A percentile compares a stretch with the other conserved stretches of the same genome.
Conservation (phyloP, 2,888 invertebrate species). For the Theretra japonica region DNA sequence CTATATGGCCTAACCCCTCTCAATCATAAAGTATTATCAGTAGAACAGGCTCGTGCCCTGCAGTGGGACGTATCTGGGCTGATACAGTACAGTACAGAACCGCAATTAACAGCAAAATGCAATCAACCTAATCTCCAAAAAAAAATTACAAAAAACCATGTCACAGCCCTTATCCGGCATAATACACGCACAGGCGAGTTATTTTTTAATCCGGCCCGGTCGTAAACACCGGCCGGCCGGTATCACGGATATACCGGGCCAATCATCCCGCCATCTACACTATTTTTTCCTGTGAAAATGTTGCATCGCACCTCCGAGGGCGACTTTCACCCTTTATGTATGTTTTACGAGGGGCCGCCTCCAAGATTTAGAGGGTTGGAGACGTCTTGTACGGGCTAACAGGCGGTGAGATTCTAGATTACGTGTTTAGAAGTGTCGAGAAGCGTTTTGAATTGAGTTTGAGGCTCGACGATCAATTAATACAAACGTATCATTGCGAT, state of each 20-base stretch:
- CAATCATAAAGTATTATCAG: no score
- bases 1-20: no score
- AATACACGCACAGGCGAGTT: slow-evolving; percentile 40
- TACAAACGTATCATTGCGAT: no score
- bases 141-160: background rate
- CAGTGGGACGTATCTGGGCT: no score
- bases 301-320: slow-evolving; percentile 59
- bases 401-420: background rate
- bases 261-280: slow-evolving; percentile 79
- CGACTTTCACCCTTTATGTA: slow-evolving; percentile 55
- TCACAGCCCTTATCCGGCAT: slow-evolving; percentile 14
- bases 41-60: no score
- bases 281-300: slow-evolving; percentile 77
- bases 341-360: slow-evolving; percentile 56
- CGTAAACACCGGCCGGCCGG: slow-evolving; percentile 68
- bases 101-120: no score
- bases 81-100: no score
- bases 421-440: background rate
- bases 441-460: background rate
- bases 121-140: background rate
- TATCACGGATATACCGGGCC: slow-evolving; percentile 77
- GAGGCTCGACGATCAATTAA: no score
- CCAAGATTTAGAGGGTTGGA: slow-evolving; percentile 24
- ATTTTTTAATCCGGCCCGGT: slow-evolving; percentile 75
- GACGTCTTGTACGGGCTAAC: background rate